Evolutionary conservation across 1,140 invertebrate species (phyloP).

Genomic region (Rhynchophorus ferrugineus): DNA sequence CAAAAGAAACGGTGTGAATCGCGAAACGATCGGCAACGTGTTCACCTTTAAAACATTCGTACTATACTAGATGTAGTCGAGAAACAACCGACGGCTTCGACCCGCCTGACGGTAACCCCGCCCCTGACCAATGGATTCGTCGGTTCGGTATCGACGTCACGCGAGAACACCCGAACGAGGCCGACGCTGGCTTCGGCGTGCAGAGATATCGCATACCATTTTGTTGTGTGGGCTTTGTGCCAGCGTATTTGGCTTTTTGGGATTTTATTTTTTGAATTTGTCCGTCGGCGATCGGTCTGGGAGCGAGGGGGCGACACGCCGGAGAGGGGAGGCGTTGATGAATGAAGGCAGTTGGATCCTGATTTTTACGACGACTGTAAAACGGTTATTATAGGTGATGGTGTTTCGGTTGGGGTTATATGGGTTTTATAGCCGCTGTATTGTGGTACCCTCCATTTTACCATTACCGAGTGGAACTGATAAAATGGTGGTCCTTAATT

Average conservation of each 20-base stretch:
- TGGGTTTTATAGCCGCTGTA: constrained; percentile 11
- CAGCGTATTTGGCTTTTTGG: constrained; percentile 27
- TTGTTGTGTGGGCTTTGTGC: constrained; percentile 33
- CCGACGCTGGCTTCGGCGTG: constrained; percentile 15
- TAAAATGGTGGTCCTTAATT: too few species aligned
- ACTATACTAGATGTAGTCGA: constrained; percentile 28
- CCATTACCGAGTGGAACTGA: not conserved
- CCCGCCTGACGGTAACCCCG: constrained; percentile 37
- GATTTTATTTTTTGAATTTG: constrained; percentile 27
- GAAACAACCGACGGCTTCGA: constrained; percentile 25
- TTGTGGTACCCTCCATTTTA: constrained; percentile 11
- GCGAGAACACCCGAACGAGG: constrained; percentile 26
- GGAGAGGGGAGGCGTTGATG: constrained; percentile 12
- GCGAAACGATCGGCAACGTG: constrained; percentile 24
- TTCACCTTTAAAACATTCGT: constrained; percentile 28
- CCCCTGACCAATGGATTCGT: constrained; percentile 34
- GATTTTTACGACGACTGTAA: constrained; percentile 20
- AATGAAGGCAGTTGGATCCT: constrained; percentile 13
- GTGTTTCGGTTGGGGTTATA: constrained; percentile 7
- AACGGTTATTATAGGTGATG: constrained; percentile 18
- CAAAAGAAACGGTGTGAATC: constrained; percentile 20
- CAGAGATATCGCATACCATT: constrained; percentile 36
- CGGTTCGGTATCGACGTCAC: constrained; percentile 34
- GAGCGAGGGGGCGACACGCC: not conserved
- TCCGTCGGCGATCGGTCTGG: not conserved